Evolutionary conservation across 2,888 invertebrate species (phyloP), one percentile per base, ranked within the genome.

Genomic region (Ormyrus pomaceus): DNA sequence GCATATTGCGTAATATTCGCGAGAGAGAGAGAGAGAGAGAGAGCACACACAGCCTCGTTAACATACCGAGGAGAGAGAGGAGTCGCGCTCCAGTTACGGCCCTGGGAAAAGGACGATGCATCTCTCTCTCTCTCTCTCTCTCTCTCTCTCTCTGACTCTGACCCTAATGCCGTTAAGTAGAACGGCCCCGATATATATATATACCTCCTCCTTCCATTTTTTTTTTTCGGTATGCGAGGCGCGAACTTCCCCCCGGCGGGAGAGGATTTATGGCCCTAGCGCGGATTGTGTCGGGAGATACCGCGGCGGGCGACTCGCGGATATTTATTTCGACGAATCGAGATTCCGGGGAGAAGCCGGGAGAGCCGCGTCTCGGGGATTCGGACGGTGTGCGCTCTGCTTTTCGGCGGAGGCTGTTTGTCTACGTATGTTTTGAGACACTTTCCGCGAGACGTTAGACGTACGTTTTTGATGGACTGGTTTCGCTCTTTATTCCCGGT

Each of bases 81-180:
- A 80, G 82, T 83, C 75, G 80, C 78, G 84, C 84, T 83, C 84
- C 79, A 80, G 80, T 84, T 84, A 11, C 46, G 68, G 13, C 46
- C 64, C 48, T 73, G 73, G 73, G 73, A 73, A 73, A 66, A 48
- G 59, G 53, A 19, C 56, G 34, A 76, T 72, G 61, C 72, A 72
- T 72, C 71, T 72, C 34, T 11, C 7, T 19, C 19, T 19, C 19
- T 19, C 19, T 19, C 19, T 19, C 19, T 19, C 19, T 19, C 19
- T 19, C 19, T 19, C 19, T n/a, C n/a, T n/a, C n/a, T n/a, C n/a
- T n/a, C n/a, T n/a, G n/a, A 1, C 19, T 19, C 1, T 53, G 48
- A 71, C 64, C 65, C 51, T 59, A 51, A 59, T 72, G 61, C 72
- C 66, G 55, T 72, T 73, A 69, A 68, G 64, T 74, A 19, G 69